A percentile compares a stretch with the other conserved stretches of the same genome.
phyloP scores from a whole-genome alignment of 2,113 vertebrate genomes.

The Lepisosteus oculatus region DNA sequence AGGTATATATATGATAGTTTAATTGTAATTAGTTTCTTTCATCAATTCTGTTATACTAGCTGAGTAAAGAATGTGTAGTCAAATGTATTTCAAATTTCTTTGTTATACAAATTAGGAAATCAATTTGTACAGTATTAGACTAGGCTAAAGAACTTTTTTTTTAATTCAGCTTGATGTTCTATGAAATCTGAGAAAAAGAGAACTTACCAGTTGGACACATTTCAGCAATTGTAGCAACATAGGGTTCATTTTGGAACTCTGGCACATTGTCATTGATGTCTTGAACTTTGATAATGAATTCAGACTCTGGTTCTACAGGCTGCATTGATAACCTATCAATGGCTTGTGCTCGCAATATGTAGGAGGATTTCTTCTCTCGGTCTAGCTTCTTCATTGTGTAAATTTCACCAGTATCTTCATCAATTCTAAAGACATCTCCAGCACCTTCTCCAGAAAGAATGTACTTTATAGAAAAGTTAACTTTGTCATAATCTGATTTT shows the following conservation, averaged over 20 bases:
- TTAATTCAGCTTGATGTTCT: background rate
- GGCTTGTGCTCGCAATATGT: constrained; percentile 76
- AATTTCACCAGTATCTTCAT: constrained; percentile 74
- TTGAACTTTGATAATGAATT: constrained; percentile 86
- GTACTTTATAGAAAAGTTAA: constrained; percentile 71
- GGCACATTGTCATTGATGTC: constrained; percentile 90
- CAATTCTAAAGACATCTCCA: constrained; percentile 71
- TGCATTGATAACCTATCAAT: constrained; percentile 64
- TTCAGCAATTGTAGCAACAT: constrained; percentile 82
- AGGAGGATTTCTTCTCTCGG: constrained; percentile 80
- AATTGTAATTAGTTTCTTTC: too few species aligned
- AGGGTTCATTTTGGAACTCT: constrained; percentile 83
- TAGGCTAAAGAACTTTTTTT: too few species aligned
- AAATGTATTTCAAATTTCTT: too few species aligned
- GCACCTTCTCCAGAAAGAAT: constrained; percentile 78
- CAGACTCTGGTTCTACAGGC: constrained; percentile 81
- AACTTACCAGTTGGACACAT: constrained; percentile 85
- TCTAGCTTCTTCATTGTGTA: constrained; percentile 71
- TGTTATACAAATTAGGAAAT: too few species aligned
- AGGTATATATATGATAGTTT: too few species aligned
- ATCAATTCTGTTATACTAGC: too few species aligned
- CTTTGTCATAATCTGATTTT: constrained; percentile 76
- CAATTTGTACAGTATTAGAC: too few species aligned
- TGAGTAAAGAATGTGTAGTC: too few species aligned
- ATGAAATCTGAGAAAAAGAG: background rate